These are phyloP conservation scores for Ceratina australensis DNA, from an alignment of 1,140 invertebrate species.

Conservation along the genomic window DNA sequence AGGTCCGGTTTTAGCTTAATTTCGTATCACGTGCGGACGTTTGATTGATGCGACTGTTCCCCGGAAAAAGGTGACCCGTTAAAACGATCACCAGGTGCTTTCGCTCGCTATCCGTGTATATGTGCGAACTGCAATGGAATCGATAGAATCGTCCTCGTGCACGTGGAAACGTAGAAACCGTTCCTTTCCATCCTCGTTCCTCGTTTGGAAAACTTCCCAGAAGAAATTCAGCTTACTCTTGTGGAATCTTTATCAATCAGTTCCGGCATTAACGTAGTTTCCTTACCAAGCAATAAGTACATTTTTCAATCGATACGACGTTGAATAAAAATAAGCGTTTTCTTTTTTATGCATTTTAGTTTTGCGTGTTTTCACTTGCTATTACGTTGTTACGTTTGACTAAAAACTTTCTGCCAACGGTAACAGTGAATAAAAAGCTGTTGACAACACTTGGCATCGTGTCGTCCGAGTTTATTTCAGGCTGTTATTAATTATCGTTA, in stretches of 20 bases:
- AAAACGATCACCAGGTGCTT: constrained; percentile 41
- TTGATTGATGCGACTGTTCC: constrained; percentile 10
- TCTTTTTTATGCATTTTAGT: too few relatives aligned
- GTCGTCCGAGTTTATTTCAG: background rate
- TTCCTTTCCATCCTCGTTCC: background rate
- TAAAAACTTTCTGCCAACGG: too few relatives aligned
- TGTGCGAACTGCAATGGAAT: constrained; percentile 63
- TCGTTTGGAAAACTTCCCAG: background rate
- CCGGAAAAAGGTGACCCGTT: constrained; percentile 5
- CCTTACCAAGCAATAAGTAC: too few relatives aligned
- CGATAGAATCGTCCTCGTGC: constrained; percentile 58
- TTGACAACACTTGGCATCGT: background rate
- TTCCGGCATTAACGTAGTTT: too few relatives aligned
- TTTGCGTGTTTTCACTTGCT: too few relatives aligned
- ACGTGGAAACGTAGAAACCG: constrained; percentile 28
- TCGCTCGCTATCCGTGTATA: constrained; percentile 48
- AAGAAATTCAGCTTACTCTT: too few relatives aligned
- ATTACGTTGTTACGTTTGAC: too few relatives aligned
- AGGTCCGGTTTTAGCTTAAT: constrained; percentile 26
- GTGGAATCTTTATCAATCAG: too few relatives aligned
- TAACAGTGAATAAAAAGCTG: too few relatives aligned
- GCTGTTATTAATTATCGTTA: constrained; percentile 6
- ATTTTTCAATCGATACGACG: too few relatives aligned
- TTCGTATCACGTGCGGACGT: background rate
- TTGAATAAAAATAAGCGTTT: too few relatives aligned